These are phyloP conservation scores for Cinclus cinclus DNA, from an alignment of 2,113 vertebrate species.

Conservation along the genomic window DNA sequence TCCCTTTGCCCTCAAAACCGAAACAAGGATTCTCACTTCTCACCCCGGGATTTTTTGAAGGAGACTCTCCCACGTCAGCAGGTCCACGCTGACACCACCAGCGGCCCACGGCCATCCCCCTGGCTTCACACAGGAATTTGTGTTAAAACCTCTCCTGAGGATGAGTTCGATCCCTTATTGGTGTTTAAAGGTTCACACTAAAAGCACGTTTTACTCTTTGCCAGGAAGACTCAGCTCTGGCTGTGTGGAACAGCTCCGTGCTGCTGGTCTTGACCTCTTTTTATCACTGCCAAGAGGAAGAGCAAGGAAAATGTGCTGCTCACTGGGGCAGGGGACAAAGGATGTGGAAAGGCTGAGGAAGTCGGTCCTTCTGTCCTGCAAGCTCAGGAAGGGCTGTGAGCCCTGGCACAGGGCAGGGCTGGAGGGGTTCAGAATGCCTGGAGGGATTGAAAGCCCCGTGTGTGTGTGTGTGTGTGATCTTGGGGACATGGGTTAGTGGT, in stretches of 20 bases:
- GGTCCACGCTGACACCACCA: neutral
- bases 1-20: neutral
- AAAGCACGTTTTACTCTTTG: neutral
- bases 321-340: neutral
- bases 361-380: fast-evolving
- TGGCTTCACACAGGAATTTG: neutral
- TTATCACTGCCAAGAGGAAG: neutral
- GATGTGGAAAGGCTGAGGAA: neutral
- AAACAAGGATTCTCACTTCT: neutral
- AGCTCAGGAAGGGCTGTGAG: neutral
- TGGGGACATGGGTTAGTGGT: fast-evolving
- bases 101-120: fast-evolving
- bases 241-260: neutral
- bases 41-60: neutral
- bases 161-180: neutral
- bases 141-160: neutral
- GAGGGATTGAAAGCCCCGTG: neutral
- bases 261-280: fast-evolving
- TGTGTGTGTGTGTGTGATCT: neutral
- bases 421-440: neutral
- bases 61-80: neutral
- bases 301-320: neutral
- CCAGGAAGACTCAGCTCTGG: fast-evolving
- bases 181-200: neutral
- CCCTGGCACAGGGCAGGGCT: neutral